Conservation (phyloP, 2,113 vertebrate species). For the Rhea pennata region DNA sequence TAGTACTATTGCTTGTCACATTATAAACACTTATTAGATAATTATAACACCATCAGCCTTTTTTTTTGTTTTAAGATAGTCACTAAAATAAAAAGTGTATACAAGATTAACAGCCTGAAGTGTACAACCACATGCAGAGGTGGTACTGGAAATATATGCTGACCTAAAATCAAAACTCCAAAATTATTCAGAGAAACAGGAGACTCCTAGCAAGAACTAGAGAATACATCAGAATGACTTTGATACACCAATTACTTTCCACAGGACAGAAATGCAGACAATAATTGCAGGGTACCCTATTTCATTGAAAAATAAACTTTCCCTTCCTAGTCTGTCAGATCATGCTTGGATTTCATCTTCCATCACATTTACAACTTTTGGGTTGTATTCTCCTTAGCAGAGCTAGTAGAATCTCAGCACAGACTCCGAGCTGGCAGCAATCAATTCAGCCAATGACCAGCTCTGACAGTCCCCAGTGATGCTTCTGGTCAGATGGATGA, state of each 20-base stretch:
- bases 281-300: too few relatives aligned
- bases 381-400: not conserved
- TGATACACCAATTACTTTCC: not conserved
- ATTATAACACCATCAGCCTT: not conserved
- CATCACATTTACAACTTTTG: not conserved
- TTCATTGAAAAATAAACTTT: not conserved
- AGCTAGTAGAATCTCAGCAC: not conserved
- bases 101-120: not conserved
- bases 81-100: not conserved
- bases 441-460: not conserved
- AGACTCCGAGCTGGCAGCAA: not conserved
- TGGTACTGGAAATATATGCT: not conserved
- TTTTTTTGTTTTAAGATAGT: not conserved
- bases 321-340: not conserved
- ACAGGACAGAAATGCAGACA: not conserved
- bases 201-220: not conserved
- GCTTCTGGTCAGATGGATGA: not conserved
- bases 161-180: not conserved
- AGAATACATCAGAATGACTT: not conserved
- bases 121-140: not conserved
- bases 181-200: not conserved
- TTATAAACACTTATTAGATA: not conserved
- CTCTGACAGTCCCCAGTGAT: not conserved
- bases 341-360: not conserved
- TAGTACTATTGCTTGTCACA: not conserved